These are phyloP conservation scores for Crocallis elinguaria DNA, from an alignment of 2,888 invertebrate species.

Conservation along the genomic window DNA sequence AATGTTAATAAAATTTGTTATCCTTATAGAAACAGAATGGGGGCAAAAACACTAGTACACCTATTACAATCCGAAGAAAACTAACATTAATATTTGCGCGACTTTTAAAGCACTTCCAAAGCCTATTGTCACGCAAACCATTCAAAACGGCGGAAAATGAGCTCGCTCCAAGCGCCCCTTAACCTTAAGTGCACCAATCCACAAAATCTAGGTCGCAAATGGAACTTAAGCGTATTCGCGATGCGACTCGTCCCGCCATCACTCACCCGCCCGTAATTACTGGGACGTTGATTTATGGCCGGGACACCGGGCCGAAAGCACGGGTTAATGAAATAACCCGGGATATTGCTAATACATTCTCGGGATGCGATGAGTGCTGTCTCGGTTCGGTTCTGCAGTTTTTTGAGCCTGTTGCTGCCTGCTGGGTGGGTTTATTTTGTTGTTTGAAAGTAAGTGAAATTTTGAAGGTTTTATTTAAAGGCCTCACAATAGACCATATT, in stretches of 20 bases:
- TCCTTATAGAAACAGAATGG: too few species aligned
- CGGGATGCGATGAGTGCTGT: slow-evolving; percentile 23
- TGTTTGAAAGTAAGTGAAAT: too few species aligned
- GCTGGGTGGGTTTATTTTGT: background rate
- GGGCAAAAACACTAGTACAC: too few species aligned
- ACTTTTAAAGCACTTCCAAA: background rate
- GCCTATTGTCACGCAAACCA: slow-evolving; percentile 14
- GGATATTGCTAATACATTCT: slow-evolving; percentile 43
- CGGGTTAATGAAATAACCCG: slow-evolving; percentile 48
- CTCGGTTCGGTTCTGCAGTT: slow-evolving; percentile 12
- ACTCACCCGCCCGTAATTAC: slow-evolving; percentile 47
- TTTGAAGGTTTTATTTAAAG: too few species aligned
- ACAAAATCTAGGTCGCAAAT: slow-evolving; percentile 40
- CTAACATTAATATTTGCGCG: slow-evolving; percentile 6
- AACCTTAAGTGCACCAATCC: slow-evolving; percentile 39
- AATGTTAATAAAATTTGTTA: too few species aligned
- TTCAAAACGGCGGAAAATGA: slow-evolving; percentile 23
- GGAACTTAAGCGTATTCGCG: slow-evolving; percentile 29
- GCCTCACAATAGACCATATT: too few species aligned
- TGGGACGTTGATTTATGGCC: slow-evolving; percentile 53
- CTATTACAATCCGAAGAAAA: background rate
- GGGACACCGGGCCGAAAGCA: slow-evolving; percentile 45
- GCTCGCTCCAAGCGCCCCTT: slow-evolving; percentile 32
- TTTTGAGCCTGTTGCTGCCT: background rate
- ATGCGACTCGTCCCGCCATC: slow-evolving; percentile 37